Base-by-base conservation (phyloP, 1,140 invertebrate species). In the Maniola jurtina region DNA sequence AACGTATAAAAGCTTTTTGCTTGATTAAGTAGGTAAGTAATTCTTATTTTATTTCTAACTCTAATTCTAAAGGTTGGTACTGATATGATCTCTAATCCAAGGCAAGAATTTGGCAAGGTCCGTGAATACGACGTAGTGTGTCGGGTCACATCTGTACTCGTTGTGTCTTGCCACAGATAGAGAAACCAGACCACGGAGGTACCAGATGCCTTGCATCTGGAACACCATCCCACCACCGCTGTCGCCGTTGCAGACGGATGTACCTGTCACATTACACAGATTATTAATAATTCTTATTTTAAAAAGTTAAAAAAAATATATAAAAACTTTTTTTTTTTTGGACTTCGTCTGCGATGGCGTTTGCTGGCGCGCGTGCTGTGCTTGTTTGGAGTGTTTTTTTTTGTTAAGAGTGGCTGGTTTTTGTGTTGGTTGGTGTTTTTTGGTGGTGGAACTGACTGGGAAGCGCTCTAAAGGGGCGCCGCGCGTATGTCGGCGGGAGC, bases 221-320 rank as follows among this genome's bases (percentile, higher is more conserved):
- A 94, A 89, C 6, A 93, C 88, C 75, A 94, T 90, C 1, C 93
- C 93, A n/a, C 92, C 92, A 47, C 93, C 93, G 66, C 92, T 93
- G 73, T 93, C 93, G 1, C 93, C 93, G 64, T 93, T 93, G 68
- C 93, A 94, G 0, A 91, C 90, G 8, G 89, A 89, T 13, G 89
- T 88, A 66, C 90, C 91, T 91, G 76, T 0, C 63, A 71, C 11
- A 47, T 45, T 60, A 36, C 16, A 63, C 25, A 61, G 54, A 67
- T 34, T 45, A 61, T 50, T 16, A 50, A 50, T 50, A 50, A 16
- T 2, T 50, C 6, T 25, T 0, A 6, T 15, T 16, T 4, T 25
- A 50, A 16, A 16, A 8, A 15, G 5, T 45, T 8, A 38, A 45
- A n/a, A 45, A 13, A 45, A 11, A n/a, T 25, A 2, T 4, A 25